Evolutionary conservation across 35 echinoderm and acorn worm genomes (phyloP).

Genomic region (Acanthaster planci): DNA sequence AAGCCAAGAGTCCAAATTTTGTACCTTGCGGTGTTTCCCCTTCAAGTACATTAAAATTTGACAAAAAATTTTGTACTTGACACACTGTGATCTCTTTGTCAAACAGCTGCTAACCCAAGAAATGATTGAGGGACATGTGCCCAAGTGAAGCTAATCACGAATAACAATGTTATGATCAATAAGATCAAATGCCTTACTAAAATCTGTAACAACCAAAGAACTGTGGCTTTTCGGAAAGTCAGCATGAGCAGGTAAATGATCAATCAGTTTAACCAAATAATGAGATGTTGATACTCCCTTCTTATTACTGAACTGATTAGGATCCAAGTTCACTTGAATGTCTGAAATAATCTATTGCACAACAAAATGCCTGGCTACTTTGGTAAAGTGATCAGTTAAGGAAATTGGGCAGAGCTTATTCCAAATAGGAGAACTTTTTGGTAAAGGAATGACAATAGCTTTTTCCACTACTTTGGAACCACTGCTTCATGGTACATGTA

Average conservation of each 20-base stretch:
- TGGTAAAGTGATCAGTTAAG: no score
- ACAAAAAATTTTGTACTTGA: not conserved
- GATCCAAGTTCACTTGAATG: not conserved
- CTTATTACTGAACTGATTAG: not conserved
- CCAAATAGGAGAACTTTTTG: not conserved
- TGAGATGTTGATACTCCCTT: not conserved
- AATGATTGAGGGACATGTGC: not conserved
- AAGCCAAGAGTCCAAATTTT: not conserved
- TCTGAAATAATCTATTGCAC: not conserved
- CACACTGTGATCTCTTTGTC: not conserved
- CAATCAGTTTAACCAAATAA: no score
- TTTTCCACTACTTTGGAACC: not conserved
- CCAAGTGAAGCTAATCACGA: not conserved
- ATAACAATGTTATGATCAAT: no score
- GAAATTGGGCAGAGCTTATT: not conserved
- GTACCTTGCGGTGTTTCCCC: not conserved
- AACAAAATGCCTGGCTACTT: no score
- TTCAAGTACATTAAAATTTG: not conserved
- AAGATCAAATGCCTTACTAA: not conserved
- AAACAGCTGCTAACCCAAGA: not conserved
- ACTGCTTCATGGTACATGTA: not conserved
- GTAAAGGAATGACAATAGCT: not conserved
- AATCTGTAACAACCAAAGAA: not conserved
- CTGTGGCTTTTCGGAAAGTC: not conserved
- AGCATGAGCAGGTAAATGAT: not conserved